Conservation (phyloP, 2,797 vertebrate genomes). For the Kryptopterus vitreolus region DNA sequence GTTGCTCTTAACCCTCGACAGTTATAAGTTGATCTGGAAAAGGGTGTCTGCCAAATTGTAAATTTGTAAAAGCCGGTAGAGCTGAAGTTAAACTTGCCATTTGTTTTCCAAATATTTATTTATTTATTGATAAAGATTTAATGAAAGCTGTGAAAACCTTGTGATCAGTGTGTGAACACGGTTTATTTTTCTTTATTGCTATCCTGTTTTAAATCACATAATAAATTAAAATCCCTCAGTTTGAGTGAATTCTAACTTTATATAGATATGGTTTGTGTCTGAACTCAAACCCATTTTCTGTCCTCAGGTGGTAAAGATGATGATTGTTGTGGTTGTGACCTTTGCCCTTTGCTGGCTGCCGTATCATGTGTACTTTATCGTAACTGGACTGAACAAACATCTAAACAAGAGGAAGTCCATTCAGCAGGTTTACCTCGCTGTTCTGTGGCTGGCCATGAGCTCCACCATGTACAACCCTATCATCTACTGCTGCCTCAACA, state of each 20-base stretch:
- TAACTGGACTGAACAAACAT: constrained; percentile 78
- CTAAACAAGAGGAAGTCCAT: constrained; percentile 84
- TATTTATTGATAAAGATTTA: too few species aligned
- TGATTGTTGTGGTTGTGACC: constrained; percentile 85
- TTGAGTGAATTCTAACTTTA: neutral
- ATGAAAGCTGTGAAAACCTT: too few species aligned
- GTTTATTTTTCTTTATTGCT: neutral
- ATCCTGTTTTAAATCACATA: neutral
- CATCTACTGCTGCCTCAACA: constrained; percentile 87
- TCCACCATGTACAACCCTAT: constrained; percentile 89
- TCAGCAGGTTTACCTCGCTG: constrained; percentile 84
- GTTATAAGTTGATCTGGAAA: too few species aligned
- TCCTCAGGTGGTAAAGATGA: constrained; percentile 88
- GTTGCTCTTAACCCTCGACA: too few species aligned
- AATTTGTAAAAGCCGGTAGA: too few species aligned
- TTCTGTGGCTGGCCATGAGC: constrained; percentile 87
- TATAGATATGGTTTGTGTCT: neutral
- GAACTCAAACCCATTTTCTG: neutral
- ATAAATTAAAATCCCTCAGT: neutral
- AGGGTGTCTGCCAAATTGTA: too few species aligned
- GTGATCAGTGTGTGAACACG: neutral
- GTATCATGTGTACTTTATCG: constrained; percentile 85
- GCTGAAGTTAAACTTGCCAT: neutral
- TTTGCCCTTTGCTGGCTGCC: constrained; percentile 89
- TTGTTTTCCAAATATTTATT: neutral